phyloP scores from a whole-genome alignment of 2,113 vertebrate genomes.

The Alaudala cheleensis region DNA sequence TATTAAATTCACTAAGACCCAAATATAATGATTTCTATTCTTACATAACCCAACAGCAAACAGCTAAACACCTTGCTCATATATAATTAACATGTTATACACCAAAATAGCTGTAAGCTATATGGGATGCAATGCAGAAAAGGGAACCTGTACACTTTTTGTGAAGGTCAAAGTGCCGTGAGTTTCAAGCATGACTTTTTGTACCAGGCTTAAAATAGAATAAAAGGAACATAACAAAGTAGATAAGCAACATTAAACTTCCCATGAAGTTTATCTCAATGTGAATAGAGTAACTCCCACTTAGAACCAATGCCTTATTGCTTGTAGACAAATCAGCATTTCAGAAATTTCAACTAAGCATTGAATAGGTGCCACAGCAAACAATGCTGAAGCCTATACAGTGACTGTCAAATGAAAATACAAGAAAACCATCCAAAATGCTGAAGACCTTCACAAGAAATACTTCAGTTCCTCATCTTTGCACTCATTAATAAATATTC shows the following conservation, averaged over 20 bases:
- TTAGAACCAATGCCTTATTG: neutral
- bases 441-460: neutral
- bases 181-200: neutral
- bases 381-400: neutral
- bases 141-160: neutral
- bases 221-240: neutral
- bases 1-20: neutral
- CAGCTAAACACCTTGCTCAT: neutral
- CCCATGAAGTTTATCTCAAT: neutral
- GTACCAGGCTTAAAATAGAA: neutral
- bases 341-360: neutral
- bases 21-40: neutral
- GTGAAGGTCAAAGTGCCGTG: fast-evolving
- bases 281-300: neutral
- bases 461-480: neutral
- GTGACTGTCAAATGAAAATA: neutral
- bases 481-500: constrained; percentile 1
- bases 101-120: neutral
- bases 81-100: neutral
- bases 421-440: neutral
- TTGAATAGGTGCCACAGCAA: neutral
- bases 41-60: constrained; percentile 8
- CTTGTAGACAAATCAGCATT: neutral
- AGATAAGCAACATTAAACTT: neutral
- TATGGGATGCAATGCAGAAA: neutral